Evolutionary conservation across 2,888 invertebrate species (phyloP), one percentile per base, ranked within the genome.

Genomic region (Torymus texanus): DNA sequence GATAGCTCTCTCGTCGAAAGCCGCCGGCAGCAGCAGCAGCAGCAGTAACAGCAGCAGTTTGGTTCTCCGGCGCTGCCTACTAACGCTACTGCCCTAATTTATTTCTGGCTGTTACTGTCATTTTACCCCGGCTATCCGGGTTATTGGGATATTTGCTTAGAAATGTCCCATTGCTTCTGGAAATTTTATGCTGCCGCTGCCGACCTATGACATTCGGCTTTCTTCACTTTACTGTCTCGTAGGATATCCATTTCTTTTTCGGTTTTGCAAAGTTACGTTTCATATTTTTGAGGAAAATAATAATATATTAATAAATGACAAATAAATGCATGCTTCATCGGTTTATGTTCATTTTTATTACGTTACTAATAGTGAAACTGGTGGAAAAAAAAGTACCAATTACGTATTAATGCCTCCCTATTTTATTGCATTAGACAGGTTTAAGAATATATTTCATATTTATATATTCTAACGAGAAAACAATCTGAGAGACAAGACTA

Each of bases 41-140:
- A 29, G 29, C 29, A 29, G 29, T 29, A 21, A 21, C 21, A 21
- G 21, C 29, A 29, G 29, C 29, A 29, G 29, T 29, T 29, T 5
- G 29, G 29, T 29, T 29, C 29, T 29, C 29, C 29, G 29, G 29
- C 29, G 29, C 29, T 29, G 29, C 16, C 55, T 24, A 5, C n/a
- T 11, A 56, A 21, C 70, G 55, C 62, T 59, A 21, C 65, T 75
- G 66, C 51, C 75, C 75, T 75, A 79, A 79, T 79, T 79, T 79
- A 79, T 70, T 63, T 62, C 62, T 56, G 67, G 16, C 66, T 65
- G 16, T 65, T 65, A 58, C 61, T 55, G 50, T 61, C 78, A 55
- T 65, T 67, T 65, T 55, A 12, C 66, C 18, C 55, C 61, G 62
- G 11, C 4, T 73, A 61, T 67, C 51, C 62, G 56, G 78, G 62